Conservation (phyloP, 2,797 vertebrate genomes). For the Micromesistius poutassou region DNA sequence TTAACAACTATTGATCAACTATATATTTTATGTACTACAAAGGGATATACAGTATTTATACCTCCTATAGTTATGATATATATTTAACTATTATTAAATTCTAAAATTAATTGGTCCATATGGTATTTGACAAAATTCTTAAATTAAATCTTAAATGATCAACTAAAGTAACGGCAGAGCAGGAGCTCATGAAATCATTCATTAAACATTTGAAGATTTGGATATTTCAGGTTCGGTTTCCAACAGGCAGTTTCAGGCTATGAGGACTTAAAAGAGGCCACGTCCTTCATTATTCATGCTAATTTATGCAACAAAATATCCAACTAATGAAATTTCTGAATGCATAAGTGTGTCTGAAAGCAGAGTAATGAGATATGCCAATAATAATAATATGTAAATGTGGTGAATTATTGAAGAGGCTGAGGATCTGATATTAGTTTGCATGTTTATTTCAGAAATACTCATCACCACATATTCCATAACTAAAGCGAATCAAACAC, state of each 20-base stretch:
- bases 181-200: no score
- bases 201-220: no score
- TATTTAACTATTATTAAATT: neutral
- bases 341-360: constrained; percentile 71
- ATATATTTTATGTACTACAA: no score
- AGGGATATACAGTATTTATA: no score
- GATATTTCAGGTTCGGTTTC: constrained; percentile 38
- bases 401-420: constrained; percentile 76
- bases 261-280: constrained; percentile 50
- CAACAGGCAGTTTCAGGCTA: neutral
- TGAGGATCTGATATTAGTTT: constrained; percentile 66
- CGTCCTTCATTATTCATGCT: constrained; percentile 71
- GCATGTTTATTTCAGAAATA: constrained; percentile 65
- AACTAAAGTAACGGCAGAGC: no score
- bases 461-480: constrained; percentile 53
- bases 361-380: constrained; percentile 71
- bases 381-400: constrained; percentile 80
- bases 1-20: neutral
- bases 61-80: neutral
- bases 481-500: constrained; percentile 66
- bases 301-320: constrained; percentile 70
- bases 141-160: no score
- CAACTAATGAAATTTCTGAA: constrained; percentile 71
- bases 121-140: no score
- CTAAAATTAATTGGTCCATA: neutral